Evolutionary conservation across 2,888 invertebrate genomes (phyloP).

Genomic region (Polydesmus complanatus): DNA sequence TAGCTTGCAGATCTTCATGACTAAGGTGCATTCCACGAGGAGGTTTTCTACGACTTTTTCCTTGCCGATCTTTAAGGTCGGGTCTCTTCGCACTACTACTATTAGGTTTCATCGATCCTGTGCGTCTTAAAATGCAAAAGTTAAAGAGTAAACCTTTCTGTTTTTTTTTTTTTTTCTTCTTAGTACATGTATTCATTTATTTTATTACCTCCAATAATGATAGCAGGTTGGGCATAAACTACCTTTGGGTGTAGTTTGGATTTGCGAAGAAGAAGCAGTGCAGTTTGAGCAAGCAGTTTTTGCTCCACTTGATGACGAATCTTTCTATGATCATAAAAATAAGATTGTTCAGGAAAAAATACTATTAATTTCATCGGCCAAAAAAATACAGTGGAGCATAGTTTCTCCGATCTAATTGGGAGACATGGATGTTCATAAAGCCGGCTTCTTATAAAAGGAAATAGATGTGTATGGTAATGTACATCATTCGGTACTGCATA

Average conservation of each 20-base stretch:
- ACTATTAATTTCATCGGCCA: background rate
- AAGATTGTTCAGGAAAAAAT: too few relatives aligned
- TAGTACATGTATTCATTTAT: background rate
- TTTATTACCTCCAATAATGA: slow-evolving; percentile 66
- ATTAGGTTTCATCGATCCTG: slow-evolving; percentile 63
- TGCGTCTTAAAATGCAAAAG: slow-evolving; percentile 46
- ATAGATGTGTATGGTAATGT: too few relatives aligned
- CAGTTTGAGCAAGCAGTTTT: slow-evolving; percentile 45
- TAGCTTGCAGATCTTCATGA: slow-evolving; percentile 85
- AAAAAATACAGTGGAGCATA: background rate
- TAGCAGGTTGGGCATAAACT: slow-evolving; percentile 69
- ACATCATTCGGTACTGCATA: too few relatives aligned
- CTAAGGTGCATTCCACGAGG: slow-evolving; percentile 95
- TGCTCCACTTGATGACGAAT: slow-evolving; percentile 1
- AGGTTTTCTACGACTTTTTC: slow-evolving; percentile 53
- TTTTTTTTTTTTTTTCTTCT: background rate
- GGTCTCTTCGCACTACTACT: slow-evolving; percentile 41
- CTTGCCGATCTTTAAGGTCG: slow-evolving; percentile 22
- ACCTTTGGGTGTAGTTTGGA: slow-evolving; percentile 60
- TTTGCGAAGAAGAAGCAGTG: slow-evolving; percentile 58
- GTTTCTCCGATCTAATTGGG: too few relatives aligned
- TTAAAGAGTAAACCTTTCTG: too few relatives aligned
- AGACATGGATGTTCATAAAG: too few relatives aligned
- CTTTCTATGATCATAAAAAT: too few relatives aligned
- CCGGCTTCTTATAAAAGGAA: too few relatives aligned